phyloP scores from a whole-genome alignment of 2,888 invertebrate genomes.

The Ennomos fuscantarius region DNA sequence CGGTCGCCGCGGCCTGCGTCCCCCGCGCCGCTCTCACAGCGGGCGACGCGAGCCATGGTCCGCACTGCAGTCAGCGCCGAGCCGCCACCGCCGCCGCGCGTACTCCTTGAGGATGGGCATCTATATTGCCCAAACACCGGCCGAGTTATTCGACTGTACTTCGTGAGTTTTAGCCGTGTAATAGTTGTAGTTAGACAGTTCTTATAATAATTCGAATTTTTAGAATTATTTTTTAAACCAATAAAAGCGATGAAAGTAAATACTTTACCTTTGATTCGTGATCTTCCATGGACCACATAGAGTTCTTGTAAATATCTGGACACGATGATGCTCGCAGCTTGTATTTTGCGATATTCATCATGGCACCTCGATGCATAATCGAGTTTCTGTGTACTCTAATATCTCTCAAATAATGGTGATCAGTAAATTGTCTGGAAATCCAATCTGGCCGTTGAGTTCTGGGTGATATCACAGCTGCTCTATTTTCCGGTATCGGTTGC shows the following conservation, averaged over 20 bases:
- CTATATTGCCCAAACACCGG: too few relatives aligned
- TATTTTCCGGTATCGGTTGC: conserved; percentile 77
- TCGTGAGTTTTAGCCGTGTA: too few relatives aligned
- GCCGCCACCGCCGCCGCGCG: too few relatives aligned
- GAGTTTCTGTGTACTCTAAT: conserved; percentile 91
- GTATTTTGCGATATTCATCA: conserved; percentile 94
- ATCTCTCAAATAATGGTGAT: conserved; percentile 89
- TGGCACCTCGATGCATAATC: conserved; percentile 94
- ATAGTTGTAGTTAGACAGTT: too few relatives aligned
- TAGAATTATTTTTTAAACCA: neutral
- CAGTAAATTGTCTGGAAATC: conserved; percentile 82
- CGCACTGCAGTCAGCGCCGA: too few relatives aligned
- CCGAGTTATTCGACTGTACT: too few relatives aligned
- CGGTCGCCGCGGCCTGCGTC: too few relatives aligned
- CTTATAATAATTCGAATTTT: too few relatives aligned
- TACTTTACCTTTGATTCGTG: conserved; percentile 85
- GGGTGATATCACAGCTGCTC: conserved; percentile 60
- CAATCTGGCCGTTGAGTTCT: conserved; percentile 67
- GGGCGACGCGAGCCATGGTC: too few relatives aligned
- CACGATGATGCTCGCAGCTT: conserved; percentile 95
- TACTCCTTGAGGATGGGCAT: too few relatives aligned
- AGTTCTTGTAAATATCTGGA: conserved; percentile 95
- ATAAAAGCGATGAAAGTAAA: neutral
- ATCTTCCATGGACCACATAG: conserved; percentile 92
- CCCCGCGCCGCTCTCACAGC: too few relatives aligned